Conservation (phyloP, 2,888 invertebrate genomes). For the Synergus itoensis region DNA sequence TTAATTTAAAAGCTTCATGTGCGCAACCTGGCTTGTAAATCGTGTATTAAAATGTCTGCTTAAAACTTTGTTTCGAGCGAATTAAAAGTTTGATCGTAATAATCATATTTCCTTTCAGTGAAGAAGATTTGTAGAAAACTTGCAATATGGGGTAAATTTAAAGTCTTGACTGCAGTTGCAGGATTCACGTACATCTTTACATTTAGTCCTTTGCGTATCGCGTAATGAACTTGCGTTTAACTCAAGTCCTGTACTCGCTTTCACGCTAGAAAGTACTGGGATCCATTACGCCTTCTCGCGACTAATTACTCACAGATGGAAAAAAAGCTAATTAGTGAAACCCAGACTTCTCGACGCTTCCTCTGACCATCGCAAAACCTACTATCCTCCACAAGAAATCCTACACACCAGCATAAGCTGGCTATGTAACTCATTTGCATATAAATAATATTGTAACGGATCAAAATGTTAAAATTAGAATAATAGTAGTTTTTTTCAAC, state of each 20-base stretch:
- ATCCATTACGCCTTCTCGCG: conserved; percentile 41
- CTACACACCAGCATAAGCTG: neutral
- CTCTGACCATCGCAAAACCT: conserved; percentile 35
- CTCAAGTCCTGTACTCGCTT: conserved; percentile 33
- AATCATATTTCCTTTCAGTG: conserved; percentile 5
- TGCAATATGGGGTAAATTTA: neutral
- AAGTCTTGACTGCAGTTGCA: conserved; percentile 8
- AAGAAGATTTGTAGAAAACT: neutral
- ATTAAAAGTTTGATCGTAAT: neutral
- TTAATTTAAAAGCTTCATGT: no score
- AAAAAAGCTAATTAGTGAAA: conserved; percentile 41
- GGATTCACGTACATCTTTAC: conserved; percentile 17
- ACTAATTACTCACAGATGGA: conserved; percentile 39
- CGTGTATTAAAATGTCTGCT: neutral
- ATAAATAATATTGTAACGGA: conserved; percentile 11
- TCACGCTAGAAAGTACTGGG: conserved; percentile 29
- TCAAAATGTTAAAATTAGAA: neutral
- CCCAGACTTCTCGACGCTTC: conserved; percentile 39
- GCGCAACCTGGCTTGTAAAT: no score
- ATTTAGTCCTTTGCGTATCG: conserved; percentile 33
- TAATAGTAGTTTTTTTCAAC: neutral
- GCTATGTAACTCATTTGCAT: conserved; percentile 29
- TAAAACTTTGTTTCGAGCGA: neutral
- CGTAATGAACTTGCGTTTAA: conserved; percentile 41
- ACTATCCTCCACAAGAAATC: conserved; percentile 25